Conservation (phyloP, 1,140 invertebrate genomes). For the Drosophila tristis region DNA sequence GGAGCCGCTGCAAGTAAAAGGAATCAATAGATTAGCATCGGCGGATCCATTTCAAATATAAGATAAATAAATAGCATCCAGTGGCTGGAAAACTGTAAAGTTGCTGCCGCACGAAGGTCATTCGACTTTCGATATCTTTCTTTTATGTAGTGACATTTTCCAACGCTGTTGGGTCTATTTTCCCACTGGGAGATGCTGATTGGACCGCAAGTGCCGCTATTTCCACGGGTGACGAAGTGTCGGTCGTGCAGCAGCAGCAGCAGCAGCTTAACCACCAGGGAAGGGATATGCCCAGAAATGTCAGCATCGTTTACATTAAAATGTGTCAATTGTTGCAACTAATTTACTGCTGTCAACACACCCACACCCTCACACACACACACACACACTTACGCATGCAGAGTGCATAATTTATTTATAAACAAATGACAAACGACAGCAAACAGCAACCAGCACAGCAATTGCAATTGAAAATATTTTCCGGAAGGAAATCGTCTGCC, state of each 20-base stretch:
- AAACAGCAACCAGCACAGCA: conserved; percentile 33
- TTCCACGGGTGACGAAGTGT: neutral
- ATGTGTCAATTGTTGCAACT: conserved; percentile 77
- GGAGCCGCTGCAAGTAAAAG: conserved; percentile 68
- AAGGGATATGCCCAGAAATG: conserved; percentile 48
- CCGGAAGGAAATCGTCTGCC: conserved; percentile 79
- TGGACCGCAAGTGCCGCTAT: neutral
- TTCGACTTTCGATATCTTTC: no score
- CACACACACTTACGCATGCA: neutral
- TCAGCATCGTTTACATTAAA: conserved; percentile 72
- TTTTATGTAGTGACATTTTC: no score
- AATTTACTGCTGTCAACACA: conserved; percentile 74
- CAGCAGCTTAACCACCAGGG: conserved; percentile 40
- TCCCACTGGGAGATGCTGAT: no score
- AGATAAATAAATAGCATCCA: neutral
- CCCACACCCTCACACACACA: conserved; percentile 23
- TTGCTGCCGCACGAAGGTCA: no score
- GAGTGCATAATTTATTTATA: conserved; percentile 69
- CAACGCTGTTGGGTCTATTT: no score
- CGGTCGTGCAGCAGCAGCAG: conserved; percentile 10
- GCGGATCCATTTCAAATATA: no score
- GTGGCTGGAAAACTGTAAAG: no score
- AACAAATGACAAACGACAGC: conserved; percentile 77
- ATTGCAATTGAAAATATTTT: conserved; percentile 75
- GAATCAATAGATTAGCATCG: neutral